Evolutionary conservation across 2,797 vertebrate genomes (phyloP), one percentile per base, ranked within the genome.

Genomic region (Acrocephalus scirpaceus): DNA sequence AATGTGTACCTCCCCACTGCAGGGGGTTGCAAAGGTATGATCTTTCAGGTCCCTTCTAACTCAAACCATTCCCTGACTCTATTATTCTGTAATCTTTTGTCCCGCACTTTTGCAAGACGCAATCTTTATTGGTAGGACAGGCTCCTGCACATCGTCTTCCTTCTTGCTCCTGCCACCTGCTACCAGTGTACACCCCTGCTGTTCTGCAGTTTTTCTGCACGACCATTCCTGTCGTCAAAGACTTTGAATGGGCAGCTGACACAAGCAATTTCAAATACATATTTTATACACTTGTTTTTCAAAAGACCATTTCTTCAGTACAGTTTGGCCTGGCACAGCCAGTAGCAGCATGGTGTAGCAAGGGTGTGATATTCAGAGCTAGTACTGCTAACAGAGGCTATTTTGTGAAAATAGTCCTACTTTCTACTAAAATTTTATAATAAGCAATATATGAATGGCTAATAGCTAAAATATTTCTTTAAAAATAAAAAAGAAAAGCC

Each of bases 131-230:
- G 44, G 2, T 27, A 54, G 13, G 14, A 22, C 3, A 25, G 6
- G 13, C 8, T 45, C 23, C 20, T 65, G 6, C 13, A 13, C 13
- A 26, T 8, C 13, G 18, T 2, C 53, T 5, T 57, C 7, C 21
- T 34, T 36, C 32, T 66, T 69, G 6, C 5, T 83, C 8, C n/a
- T 71, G 53, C 5, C 45, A n/a, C 4, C 3, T 5, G 0, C 29
- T 26, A 34, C 22, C 0, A 1, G 1, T 23, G 14, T 36, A 10
- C 3, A n/a, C 1, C 8, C 3, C 48, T 57, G 23, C 11, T 36
- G 36, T 36, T 36, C 36, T 36, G 36, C 36, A 15, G 14, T 16
- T 47, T 5, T 40, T 40, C 12, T 38, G 21, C 13, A 14, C 50
- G 15, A 19, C 7, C 5, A 12, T 32, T 64, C 9, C 20, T 21